These are phyloP conservation scores for Drosophila buzzatii DNA, from an alignment of 2,888 invertebrate genomes.

Conservation along the genomic window DNA sequence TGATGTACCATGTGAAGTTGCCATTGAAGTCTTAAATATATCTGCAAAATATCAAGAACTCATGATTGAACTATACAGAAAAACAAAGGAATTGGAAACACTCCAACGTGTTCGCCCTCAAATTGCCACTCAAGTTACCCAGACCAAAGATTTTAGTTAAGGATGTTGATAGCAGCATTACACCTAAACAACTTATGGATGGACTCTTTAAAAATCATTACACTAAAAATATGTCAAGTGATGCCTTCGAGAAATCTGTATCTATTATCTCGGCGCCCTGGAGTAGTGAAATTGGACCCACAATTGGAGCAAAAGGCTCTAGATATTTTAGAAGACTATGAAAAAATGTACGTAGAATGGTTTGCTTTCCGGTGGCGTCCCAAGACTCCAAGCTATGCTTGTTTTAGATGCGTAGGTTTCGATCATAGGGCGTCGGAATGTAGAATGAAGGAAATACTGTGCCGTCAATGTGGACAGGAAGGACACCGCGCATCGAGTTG, in stretches of 20 bases:
- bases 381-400: accelerated
- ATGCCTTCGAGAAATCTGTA: neutral
- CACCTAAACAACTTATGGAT: neutral
- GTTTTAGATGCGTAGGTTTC: neutral
- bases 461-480: too few species aligned
- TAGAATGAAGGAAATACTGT: too few species aligned
- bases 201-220: neutral
- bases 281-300: too few species aligned
- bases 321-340: neutral
- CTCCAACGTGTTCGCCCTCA: too few species aligned
- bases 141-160: accelerated
- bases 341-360: neutral
- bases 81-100: too few species aligned
- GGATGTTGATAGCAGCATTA: neutral
- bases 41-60: too few species aligned
- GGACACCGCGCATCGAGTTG: too few species aligned
- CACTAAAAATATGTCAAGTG: accelerated
- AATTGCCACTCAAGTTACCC: too few species aligned
- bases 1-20: too few species aligned
- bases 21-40: too few species aligned
- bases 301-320: neutral
- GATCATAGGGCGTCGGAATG: accelerated
- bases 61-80: too few species aligned
- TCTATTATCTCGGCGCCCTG: neutral
- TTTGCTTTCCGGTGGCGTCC: neutral